Base-by-base conservation (phyloP, 2,888 invertebrate species). In the Hoplodrina ambigua region DNA sequence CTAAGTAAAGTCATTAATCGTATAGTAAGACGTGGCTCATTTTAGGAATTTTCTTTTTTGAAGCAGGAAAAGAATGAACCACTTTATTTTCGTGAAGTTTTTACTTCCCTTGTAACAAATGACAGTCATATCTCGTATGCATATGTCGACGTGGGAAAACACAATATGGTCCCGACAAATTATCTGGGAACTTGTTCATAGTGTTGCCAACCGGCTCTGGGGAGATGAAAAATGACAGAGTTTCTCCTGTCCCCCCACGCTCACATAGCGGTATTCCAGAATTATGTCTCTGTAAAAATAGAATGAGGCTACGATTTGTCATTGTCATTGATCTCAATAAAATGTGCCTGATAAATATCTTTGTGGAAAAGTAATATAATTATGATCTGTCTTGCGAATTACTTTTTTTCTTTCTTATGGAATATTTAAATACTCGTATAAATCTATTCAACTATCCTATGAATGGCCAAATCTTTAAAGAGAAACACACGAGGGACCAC, bases 91-190 rank as follows among this genome's bases (percentile, higher is more conserved):
- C 61, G 52, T 69, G 44, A 69, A 77, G 63, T 78, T 74, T 78
- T 81, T 77, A 77, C 69, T 66, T 70, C 13, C 25, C 50, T 17
- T 59, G 57, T 71, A 60, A 84, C 74, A 81, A 82, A 81, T 78
- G 68, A 66, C 74, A 74, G 77, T 82, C 75, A 75, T 83, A 82
- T 82, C 69, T 83, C 63, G 72, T 72, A 80, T 79, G 78, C 72
- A 78, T 75, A 85, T 78, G 79, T 75, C 57, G 76, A 77, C 80
- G 81, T 86, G 78, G 73, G 76, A 83, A 81, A 83, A 83, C 69
- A 85, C 78, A 82, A 78, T 77, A 77, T 81, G 86, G 55, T 81
- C 56, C 60, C 60, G 80, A 86, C 82, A 87, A 87, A 87, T 86
- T 83, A 88, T 82, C 78, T 80, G 76, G 59, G 69, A 83, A 76